Percentiles rank a stretch among this genome's conserved stretches.
Conservation (phyloP, 2,113 vertebrate species). For the Camelus dromedarius region DNA sequence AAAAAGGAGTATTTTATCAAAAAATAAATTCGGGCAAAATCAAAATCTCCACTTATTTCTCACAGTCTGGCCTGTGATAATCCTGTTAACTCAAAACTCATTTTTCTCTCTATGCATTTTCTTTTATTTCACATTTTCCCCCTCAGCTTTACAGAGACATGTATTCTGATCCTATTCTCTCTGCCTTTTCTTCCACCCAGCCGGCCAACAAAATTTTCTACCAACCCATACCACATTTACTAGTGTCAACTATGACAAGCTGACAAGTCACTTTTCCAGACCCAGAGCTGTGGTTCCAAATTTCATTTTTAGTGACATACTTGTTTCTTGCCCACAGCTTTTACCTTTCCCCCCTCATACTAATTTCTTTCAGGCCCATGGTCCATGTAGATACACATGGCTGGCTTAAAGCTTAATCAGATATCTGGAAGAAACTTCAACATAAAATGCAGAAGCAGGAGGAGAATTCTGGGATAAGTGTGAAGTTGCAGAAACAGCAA, state of each 20-base stretch:
- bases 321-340: not conserved
- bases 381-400: not conserved
- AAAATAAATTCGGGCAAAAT: conserved; percentile 3
- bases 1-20: not conserved
- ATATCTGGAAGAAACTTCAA: conserved; percentile 33
- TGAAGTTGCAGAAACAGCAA: conserved; percentile 45
- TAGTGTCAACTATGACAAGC: not conserved
- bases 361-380: not conserved
- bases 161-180: not conserved
- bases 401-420: conserved; percentile 39
- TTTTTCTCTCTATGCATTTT: not conserved
- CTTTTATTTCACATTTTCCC: not conserved
- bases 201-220: not conserved
- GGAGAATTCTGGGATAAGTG: conserved; percentile 37
- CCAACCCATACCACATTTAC: not conserved
- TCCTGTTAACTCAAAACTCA: not conserved
- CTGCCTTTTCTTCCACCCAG: not conserved
- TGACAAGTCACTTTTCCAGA: not conserved
- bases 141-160: not conserved
- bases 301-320: conserved; percentile 27
- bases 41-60: not conserved
- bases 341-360: not conserved
- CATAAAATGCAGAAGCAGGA: conserved; percentile 54
- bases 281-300: not conserved
- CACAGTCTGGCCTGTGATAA: not conserved